A percentile compares a stretch with the other conserved stretches of the same genome.
These are phyloP conservation scores for Trinorchestia longiramus DNA, from an alignment of 1,140 invertebrate species.

Conservation along the genomic window DNA sequence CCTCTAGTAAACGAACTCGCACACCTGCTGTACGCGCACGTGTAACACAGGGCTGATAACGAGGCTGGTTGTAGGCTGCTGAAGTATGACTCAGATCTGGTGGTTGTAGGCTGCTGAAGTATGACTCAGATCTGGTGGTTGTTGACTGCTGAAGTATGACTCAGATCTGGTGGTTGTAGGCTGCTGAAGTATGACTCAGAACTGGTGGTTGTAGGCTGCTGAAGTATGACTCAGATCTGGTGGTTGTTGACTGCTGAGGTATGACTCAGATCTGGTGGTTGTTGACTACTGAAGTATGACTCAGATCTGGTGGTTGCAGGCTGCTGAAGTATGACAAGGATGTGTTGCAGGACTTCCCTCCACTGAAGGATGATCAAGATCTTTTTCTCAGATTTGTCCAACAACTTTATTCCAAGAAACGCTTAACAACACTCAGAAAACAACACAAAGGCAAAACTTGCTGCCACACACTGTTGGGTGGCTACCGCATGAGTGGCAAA, in stretches of 20 bases:
- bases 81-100: no score
- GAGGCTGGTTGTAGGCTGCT: no score
- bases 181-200: no score
- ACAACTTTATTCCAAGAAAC: neutral
- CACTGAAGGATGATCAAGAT: neutral
- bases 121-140: no score
- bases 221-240: no score
- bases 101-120: no score
- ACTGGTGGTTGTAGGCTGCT: neutral
- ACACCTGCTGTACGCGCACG: neutral
- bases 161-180: no score
- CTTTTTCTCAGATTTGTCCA: neutral
- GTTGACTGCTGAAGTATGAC: no score
- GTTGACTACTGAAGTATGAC: neutral
- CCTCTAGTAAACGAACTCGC: no score
- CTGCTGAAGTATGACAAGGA: neutral
- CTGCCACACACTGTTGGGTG: neutral
- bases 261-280: no score
- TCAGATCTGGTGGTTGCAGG: no score
- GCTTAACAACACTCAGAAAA: neutral
- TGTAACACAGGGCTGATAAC: neutral
- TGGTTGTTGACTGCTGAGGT: neutral
- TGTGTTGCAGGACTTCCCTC: neutral
- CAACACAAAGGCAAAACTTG: neutral
- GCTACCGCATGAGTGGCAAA: neutral